Base-by-base conservation (phyloP, 2,113 vertebrate species). In the Serinus canaria region DNA sequence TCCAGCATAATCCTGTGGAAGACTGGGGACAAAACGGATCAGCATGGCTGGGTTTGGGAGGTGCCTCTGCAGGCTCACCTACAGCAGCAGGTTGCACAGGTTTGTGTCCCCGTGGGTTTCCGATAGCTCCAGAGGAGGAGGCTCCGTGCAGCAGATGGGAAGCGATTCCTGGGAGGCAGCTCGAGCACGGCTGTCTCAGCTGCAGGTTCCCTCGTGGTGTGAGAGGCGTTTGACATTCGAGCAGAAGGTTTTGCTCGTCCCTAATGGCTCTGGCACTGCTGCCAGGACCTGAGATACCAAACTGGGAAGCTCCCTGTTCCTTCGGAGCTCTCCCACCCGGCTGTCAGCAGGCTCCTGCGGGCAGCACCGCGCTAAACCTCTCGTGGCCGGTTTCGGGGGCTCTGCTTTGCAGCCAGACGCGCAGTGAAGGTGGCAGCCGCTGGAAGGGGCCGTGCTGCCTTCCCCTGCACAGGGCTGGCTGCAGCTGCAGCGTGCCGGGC, bases 161-260 rank as follows among this genome's bases (percentile, higher is more conserved):
- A 39, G 9, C 8, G 33, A 63, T 55, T 72, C 58, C 43, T 33
- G 76, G 58, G 62, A 86, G 30, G 30, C 33, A 15, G 28, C 89
- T 77, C 7, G 4, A 63, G 25, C 50, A 37, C 3, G 5, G 60
- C 62, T 67, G 52, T 5, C 62, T 68, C 72, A 25, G 60, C 10
- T 6, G 4, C 70, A 79, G 27, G 25, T 23, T 43, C 52, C 39
- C 62, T 13, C 37, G 1, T 2, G 30, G 2, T 3, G 6, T 0
- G 11, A 49, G 62, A 44, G 6, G n/a, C 16, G 47, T 50, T 56
- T 47, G 64, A 69, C 50, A 78, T 66, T 52, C 30, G 19, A 44
- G 67, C 53, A 52, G 49, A 30, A 67, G 75, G 67, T 7, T 79
- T 69, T 53, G 15, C 41, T 47, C 14, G 28, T 59, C 78, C 23